Evolutionary conservation across 2,113 vertebrate genomes (phyloP).

Genomic region (Sylvia atricapilla): DNA sequence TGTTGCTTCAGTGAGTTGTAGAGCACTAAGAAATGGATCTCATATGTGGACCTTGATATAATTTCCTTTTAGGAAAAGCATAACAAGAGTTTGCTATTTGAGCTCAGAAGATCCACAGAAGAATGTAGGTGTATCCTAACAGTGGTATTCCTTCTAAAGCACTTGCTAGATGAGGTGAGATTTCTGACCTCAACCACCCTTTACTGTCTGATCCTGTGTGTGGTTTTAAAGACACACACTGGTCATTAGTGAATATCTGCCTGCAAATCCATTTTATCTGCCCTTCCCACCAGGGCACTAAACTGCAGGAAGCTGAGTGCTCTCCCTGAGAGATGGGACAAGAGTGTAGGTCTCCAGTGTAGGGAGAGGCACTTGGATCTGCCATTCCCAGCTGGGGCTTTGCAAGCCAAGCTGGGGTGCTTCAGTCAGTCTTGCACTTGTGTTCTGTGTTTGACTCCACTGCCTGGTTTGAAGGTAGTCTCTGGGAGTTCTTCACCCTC

Average conservation of each 20-base stretch:
- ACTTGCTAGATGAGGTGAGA: not conserved
- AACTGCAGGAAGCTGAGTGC: not conserved
- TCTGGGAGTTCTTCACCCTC: not conserved
- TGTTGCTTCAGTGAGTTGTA: not conserved
- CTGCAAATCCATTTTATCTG: not conserved
- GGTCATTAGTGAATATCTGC: not conserved
- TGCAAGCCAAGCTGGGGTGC: not conserved
- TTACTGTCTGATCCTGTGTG: not conserved
- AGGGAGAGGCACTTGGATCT: not conserved
- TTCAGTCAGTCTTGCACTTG: not conserved
- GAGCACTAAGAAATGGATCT: not conserved
- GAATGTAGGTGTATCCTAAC: not conserved
- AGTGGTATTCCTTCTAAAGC: not conserved
- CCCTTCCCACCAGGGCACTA: not conserved
- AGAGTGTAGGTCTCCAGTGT: not conserved
- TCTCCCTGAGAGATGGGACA: not conserved
- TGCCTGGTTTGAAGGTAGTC: not conserved
- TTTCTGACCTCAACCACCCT: not conserved
- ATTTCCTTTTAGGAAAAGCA: not conserved
- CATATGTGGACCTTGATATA: not conserved
- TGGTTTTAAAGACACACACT: not conserved
- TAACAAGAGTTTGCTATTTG: not conserved
- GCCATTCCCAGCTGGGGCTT: not conserved
- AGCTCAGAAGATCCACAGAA: not conserved
- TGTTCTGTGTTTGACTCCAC: not conserved